These are phyloP conservation scores for Clarias laeviceps DNA, from an alignment of 2,797 vertebrate species.

Conservation along the genomic window DNA sequence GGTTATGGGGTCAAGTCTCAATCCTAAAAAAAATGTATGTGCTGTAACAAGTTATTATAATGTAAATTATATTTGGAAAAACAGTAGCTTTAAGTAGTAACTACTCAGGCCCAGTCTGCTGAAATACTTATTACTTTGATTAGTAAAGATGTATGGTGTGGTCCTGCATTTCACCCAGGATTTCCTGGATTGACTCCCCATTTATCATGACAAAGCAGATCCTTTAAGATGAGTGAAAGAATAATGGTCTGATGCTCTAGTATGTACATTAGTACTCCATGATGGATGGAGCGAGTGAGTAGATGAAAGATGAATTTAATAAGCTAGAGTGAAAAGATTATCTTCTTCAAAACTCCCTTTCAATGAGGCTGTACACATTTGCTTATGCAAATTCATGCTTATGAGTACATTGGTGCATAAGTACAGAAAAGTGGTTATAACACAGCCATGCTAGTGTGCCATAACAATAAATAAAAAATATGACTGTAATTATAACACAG, in stretches of 20 bases:
- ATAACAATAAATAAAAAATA: neutral
- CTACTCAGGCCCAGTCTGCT: neutral
- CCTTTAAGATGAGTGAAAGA: neutral
- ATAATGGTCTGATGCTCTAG: neutral
- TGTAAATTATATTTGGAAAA: no score
- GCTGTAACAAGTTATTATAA: no score
- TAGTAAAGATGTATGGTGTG: neutral
- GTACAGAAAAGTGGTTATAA: neutral
- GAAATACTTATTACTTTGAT: neutral
- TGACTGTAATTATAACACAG: neutral
- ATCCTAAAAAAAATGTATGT: no score
- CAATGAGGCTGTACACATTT: neutral
- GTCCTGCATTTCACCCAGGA: neutral
- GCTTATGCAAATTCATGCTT: neutral
- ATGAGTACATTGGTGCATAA: neutral
- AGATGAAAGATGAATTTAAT: neutral
- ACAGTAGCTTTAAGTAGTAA: no score
- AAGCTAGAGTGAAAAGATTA: neutral
- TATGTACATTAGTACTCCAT: neutral
- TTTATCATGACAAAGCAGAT: neutral
- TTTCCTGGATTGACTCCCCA: neutral
- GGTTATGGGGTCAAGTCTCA: no score
- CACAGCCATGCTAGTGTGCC: neutral
- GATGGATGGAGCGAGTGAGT: neutral
- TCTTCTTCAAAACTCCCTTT: neutral